Base-by-base conservation (phyloP, 92 coral and sea anemone species). In the Parazoanthus darwini region DNA sequence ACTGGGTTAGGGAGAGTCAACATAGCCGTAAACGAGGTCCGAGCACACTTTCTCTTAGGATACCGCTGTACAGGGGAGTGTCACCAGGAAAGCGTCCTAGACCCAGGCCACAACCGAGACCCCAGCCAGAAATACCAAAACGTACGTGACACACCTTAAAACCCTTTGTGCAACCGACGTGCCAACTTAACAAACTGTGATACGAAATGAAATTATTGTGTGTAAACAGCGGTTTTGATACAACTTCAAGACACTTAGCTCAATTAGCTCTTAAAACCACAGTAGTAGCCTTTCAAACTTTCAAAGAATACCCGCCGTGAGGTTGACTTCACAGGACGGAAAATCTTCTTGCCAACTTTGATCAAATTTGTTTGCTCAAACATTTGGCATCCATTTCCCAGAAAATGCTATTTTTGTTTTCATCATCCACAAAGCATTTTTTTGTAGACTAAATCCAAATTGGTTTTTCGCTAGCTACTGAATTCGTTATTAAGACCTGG, bases 1-100 rank as follows among this genome's bases (percentile, higher is more conserved):
- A 67, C 77, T 82, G 86, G 86, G 86, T 82, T 38, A 67, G 13
- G 76, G 77, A 82, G 23, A 66, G 42, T 70, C 86, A 67, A 82
- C 77, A 67, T 50, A 43, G 42, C 5, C 86, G 86, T 46, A 82
- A 43, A 20, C 54, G 77, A 66, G 86, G 86, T 4, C 86, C 86
- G 3, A 82, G 86, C 54, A 33, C 76, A 82, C 74, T 82, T 42
- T 82, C 86, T 38, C 20, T 82, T 70, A 82, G 86, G 72, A 82
- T 82, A 82, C 86, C 86, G 86, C 86, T 82, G 59, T 82, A 82
- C 86, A 82, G 74, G 26, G 86, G 86, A 82, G 86, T 82, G 43
- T 67, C 65, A 38, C 86, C 86, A 13, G 77, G 44, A 11, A n/a
- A 35, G 18, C 86, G 86, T 38, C 86, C 86, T 42, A 38, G 54